Base-by-base conservation (phyloP, 2,888 invertebrate genomes). In the Plusia festucae region DNA sequence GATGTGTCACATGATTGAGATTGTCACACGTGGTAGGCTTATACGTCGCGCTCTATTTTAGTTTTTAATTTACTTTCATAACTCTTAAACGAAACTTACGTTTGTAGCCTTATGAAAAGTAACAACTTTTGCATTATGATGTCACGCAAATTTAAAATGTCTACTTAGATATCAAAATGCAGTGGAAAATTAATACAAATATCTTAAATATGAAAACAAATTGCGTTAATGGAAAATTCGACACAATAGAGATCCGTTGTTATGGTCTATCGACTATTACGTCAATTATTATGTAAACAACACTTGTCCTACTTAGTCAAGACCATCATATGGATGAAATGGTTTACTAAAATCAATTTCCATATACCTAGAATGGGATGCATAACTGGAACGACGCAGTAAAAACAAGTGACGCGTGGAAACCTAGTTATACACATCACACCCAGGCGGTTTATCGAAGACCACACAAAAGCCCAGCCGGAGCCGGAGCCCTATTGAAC, bases 401-500 rank as follows among this genome's bases (percentile, higher is more conserved):
- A 18, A 46, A 46, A 18, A 46, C 46, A 9, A 18, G 40, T 18
- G 18, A 46, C 18, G 46, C 18, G 46, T 8, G 46, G 46, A 46
- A 46, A 46, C 51, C 34, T 6, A 22, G 24, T 34, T 22, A 34
- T 24, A 20, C 52, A 34, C 52, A 13, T 13, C 16, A 22, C n/a
- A 60, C n/a, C 20, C n/a, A 11, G 7, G 13, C 44, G 15, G 11
- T 55, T 44, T 13, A 24, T 59, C 60, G 55, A 40, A 63, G 34
- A n/a, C 22, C 46, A 44, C 51, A 76, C 73, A 64, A 75, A 68
- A 60, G 68, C 53, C 40, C 46, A 30, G 18, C 15, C 34, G 32
- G 46, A n/a, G n/a, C n/a, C n/a, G n/a, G n/a, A n/a, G n/a, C n/a
- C n/a, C 61, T 68, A 62, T 27, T 9, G 46, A 49, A 15, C 24